A percentile compares a stretch with the other conserved stretches of the same genome.
Conservation (phyloP, 2,888 invertebrate species). For the Tipula vernalis region DNA sequence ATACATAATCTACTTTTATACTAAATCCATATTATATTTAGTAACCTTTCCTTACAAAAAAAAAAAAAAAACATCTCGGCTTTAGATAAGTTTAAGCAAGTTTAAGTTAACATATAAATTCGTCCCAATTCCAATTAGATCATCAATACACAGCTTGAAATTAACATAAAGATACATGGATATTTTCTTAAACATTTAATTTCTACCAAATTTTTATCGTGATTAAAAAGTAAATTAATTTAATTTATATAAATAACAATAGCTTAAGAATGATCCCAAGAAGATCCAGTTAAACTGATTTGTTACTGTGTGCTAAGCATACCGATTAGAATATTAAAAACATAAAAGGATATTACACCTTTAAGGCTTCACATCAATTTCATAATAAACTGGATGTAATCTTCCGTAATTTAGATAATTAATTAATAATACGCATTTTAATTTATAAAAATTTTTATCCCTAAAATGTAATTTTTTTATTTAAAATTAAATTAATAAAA, state of each 20-base stretch:
- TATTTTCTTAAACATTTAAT: background rate
- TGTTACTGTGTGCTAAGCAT: background rate
- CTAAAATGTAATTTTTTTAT: background rate
- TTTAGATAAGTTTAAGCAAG: background rate
- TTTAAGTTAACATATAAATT: background rate
- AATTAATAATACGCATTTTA: background rate
- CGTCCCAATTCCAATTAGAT: background rate
- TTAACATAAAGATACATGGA: background rate
- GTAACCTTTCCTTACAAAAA: background rate
- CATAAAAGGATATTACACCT: background rate
- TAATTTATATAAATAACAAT: background rate
- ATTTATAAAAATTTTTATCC: background rate
- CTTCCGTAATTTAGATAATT: background rate
- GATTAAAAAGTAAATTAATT: background rate
- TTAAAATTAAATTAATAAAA: background rate
- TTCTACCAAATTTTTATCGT: background rate
- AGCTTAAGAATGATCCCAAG: background rate
- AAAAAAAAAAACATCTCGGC: background rate
- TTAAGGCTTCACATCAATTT: background rate
- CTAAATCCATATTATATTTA: background rate
- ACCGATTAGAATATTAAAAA: background rate
- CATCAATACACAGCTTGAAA: background rate
- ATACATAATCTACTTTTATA: background rate
- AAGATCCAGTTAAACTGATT: background rate
- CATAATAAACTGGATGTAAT: background rate